Conservation (phyloP, 2,797 vertebrate genomes). For the Selene dorsalis region DNA sequence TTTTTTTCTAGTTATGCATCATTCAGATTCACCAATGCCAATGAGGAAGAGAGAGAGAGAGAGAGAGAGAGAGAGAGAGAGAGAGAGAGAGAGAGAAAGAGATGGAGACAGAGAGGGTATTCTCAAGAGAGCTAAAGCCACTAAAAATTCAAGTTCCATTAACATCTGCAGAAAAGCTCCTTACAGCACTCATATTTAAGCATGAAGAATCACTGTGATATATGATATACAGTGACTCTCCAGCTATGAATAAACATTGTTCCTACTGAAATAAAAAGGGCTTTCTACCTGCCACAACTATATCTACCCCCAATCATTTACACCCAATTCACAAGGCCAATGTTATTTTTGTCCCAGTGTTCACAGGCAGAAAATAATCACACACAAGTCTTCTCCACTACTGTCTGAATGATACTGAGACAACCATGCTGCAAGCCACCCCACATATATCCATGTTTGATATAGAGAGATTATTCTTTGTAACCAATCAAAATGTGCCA, state of each 20-base stretch:
- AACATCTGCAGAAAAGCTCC: slow-evolving; percentile 3
- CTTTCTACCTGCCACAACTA: background rate
- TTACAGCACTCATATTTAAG: background rate
- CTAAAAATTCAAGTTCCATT: background rate
- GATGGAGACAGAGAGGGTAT: background rate
- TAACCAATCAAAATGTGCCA: slow-evolving; percentile 17
- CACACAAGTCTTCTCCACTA: background rate
- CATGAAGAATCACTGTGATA: background rate
- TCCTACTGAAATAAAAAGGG: background rate
- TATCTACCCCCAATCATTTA: slow-evolving; percentile 8
- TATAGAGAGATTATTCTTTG: background rate
- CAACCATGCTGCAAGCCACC: background rate
- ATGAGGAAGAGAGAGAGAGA: background rate
- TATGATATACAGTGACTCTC: background rate
- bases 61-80: no score
- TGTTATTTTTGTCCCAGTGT: slow-evolving; percentile 35
- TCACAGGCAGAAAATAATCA: slow-evolving; percentile 35
- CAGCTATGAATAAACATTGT: background rate
- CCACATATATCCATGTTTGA: background rate
- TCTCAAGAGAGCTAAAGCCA: background rate
- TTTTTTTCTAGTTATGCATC: slow-evolving; percentile 50
- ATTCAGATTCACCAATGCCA: slow-evolving; percentile 16
- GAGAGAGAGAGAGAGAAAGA: slow-evolving; percentile 4
- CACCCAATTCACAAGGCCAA: slow-evolving; percentile 6
- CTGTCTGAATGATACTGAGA: slow-evolving; percentile 7